Base-by-base conservation (phyloP, 1,140 invertebrate species). In the Macrotrachela quadricornifera region DNA sequence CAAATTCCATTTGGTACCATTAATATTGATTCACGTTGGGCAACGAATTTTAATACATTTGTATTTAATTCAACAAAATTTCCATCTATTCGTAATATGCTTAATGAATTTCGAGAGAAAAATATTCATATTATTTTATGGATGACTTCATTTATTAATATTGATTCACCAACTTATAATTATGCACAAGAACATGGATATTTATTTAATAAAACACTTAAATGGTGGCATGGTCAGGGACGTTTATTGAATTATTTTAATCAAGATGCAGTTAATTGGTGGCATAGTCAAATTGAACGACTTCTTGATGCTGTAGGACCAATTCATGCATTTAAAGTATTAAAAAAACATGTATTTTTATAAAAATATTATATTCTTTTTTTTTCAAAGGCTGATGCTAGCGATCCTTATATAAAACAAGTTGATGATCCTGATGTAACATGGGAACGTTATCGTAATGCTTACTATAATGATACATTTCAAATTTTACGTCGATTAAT, bases 131-230 rank as follows among this genome's bases (percentile, higher is more conserved):
- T 51, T 15, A 30, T 51, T 6, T 10, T 41, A 18, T 51, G 50
- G 50, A 51, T 51, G 3, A 51, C 50, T 37, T 51, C 50, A 46
- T 43, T 21, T 11, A 17, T 51, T 6, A 51, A 51, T 21, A 51
- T 43, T 46, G 50, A 51, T 30, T 51, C 50, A 38, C 43, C 41
- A n/a, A 51, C 43, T 46, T 51, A 40, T 46, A n/a, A 45, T 13
- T 17, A 44, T 21, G 50, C 15, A n/a, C 43, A 51, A 46, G 15
- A 51, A 16, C 10, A 51, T 4, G 50, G 41, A 10, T 51, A 30
- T 44, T 51, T 51, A 37, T 38, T 51, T 10, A 51, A 51, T 41
- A 51, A 51, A 18, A 18, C 44, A n/a, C 17, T 51, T 10, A 14
- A 51, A 10, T 51, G 50, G 50, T 51, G 50, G 50, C 43, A 41